Evolutionary conservation across 2,797 vertebrate species (phyloP), one percentile per base, ranked within the genome.

Genomic region (Hydrocynus forskahlii): DNA sequence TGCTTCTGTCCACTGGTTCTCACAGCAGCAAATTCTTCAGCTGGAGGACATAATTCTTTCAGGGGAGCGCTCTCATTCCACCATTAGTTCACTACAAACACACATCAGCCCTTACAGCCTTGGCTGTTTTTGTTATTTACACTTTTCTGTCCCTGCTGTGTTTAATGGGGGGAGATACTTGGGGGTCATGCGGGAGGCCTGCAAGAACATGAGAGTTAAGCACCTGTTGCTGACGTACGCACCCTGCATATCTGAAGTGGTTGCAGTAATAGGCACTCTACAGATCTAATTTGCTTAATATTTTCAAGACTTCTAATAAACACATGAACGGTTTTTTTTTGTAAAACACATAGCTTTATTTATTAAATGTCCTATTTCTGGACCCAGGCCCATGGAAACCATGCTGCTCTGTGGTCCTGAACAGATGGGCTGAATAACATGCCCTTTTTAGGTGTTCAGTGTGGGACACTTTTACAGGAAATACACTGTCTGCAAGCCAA

Each of bases 401-500:
- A 68, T 35, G 7, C 70, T 76, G 75, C 81, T 82, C 25, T 4
- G 72, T 55, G 62, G 81, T 75, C 52, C 45, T 59, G 43, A 50
- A 38, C 40, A 74, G 68, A 83, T 82, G 68, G 70, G 55, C 64
- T 80, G 71, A 87, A 86, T 84, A 90, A 50, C 68, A 88, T 88
- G 83, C 68, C 90, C 91, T 91, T 93, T 92, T 94, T 91, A 89
- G 90, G 90, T 72, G 83, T 78, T 88, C 66, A 12, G 43, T 79
- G 50, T 70, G 67, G 77, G 21, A 62, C 43, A 48, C 70, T 81
- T 76, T 16, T 48, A 75, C 60, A 76, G 76, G 79, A 88, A 87
- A 35, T 84, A 82, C 81, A 23, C 64, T 25, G 68, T 57, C 35
- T 75, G 79, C 16, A 75, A 72, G 87, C 88, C 85, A 84, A 87